phyloP scores from a whole-genome alignment of 2,797 vertebrate genomes.

The Sarcoramphus papa region DNA sequence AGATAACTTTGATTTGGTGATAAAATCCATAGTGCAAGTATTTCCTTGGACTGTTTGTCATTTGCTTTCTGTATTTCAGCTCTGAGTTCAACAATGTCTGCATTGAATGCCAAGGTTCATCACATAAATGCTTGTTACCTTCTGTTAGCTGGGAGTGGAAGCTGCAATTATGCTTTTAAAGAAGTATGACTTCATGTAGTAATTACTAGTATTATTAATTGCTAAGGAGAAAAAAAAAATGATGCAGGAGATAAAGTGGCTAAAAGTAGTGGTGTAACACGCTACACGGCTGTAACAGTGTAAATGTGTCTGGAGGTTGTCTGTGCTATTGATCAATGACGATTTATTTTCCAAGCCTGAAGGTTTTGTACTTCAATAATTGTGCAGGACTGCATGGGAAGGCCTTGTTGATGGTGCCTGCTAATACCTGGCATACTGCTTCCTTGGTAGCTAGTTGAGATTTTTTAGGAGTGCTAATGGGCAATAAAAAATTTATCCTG shows the following conservation, averaged over 20 bases:
- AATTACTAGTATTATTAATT: slow-evolving; percentile 43
- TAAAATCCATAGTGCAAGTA: not conserved
- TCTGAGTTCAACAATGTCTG: not conserved
- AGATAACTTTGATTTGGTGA: slow-evolving; percentile 35
- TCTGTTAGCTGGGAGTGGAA: not conserved
- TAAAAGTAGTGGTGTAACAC: not conserved
- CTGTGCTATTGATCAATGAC: not conserved
- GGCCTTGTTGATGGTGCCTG: not conserved
- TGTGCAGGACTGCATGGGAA: not conserved
- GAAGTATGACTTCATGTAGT: not conserved
- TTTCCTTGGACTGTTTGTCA: not conserved
- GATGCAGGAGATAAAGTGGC: not conserved
- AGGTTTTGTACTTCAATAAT: not conserved
- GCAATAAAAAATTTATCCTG: not conserved
- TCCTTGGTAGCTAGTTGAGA: not conserved
- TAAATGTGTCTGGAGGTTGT: not conserved
- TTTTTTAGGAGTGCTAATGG: not conserved
- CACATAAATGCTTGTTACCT: not conserved
- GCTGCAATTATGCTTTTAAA: not conserved
- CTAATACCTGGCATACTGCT: not conserved
- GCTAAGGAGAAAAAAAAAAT: not conserved
- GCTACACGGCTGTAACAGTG: accelerated
- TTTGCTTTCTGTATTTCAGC: not conserved
- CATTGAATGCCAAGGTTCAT: not conserved
- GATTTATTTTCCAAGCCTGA: not conserved